Evolutionary conservation across 2,113 vertebrate genomes (phyloP).

Genomic region (Poecilia latipinna): DNA sequence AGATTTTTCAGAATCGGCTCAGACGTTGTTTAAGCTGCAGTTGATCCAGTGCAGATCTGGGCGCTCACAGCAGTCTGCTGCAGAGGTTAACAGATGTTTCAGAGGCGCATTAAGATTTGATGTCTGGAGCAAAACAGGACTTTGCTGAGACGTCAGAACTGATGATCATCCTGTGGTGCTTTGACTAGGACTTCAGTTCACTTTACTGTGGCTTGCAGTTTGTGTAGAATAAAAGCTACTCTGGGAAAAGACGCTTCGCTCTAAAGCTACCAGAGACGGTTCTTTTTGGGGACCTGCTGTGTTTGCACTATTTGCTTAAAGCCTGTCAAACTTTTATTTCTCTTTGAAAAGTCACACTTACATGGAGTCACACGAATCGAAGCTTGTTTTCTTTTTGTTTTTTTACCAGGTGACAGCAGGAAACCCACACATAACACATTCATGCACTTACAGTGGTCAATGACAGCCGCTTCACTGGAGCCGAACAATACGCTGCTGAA

Average conservation of each 20-base stretch:
- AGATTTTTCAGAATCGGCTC: no score
- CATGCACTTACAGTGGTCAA: not conserved
- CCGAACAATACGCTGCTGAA: slow-evolving; percentile 46
- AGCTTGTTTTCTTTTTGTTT: slow-evolving; percentile 11
- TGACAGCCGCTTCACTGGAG: slow-evolving; percentile 35
- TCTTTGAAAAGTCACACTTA: not conserved
- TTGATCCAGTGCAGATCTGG: no score
- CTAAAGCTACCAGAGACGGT: not conserved
- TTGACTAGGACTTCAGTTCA: not conserved
- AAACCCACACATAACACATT: slow-evolving; percentile 1
- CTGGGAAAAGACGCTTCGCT: not conserved
- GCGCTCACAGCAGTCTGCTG: not conserved
- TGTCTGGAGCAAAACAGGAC: not conserved
- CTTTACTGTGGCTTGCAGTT: not conserved
- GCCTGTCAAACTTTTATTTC: not conserved
- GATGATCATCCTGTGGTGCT: not conserved
- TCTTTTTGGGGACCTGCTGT: not conserved
- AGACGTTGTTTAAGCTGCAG: no score
- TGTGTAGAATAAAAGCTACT: not conserved
- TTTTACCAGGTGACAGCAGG: slow-evolving; percentile 2
- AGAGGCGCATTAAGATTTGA: not conserved
- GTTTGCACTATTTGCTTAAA: not conserved
- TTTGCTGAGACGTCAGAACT: not conserved
- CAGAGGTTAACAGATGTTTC: not conserved
- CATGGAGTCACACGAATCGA: not conserved